These are phyloP conservation scores for Xestia xanthographa DNA, from an alignment of 2,888 invertebrate species.

Conservation along the genomic window DNA sequence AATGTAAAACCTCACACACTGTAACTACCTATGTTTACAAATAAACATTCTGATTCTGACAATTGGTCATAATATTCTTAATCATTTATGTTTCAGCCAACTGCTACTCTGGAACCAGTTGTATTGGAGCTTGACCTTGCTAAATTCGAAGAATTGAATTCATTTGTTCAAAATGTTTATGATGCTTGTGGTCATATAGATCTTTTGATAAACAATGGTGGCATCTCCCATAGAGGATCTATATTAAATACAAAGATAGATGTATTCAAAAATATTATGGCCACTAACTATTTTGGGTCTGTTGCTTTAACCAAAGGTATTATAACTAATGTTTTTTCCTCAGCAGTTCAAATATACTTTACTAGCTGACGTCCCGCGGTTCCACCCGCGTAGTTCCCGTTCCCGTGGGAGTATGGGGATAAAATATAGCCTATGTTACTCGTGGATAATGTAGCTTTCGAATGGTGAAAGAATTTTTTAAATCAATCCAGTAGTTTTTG, in stretches of 20 bases:
- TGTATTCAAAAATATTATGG: constrained; percentile 97
- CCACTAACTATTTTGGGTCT: constrained; percentile 98
- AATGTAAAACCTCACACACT: too few species aligned
- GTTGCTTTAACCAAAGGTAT: constrained; percentile 97
- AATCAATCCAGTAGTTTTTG: too few species aligned
- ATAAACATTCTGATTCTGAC: too few species aligned
- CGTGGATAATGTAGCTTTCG: too few species aligned
- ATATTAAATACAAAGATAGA: constrained; percentile 94
- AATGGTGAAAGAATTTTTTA: too few species aligned
- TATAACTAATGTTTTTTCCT: background rate
- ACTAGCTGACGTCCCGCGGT: too few species aligned
- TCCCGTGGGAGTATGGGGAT: too few species aligned
- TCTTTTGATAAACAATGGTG: constrained; percentile 98
- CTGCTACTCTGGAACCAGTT: constrained; percentile 93
- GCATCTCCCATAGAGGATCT: constrained; percentile 95
- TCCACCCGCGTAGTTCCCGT: too few species aligned
- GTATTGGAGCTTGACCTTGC: constrained; percentile 94
- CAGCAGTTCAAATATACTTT: background rate
- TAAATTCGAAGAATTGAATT: constrained; percentile 92
- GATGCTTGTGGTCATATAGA: constrained; percentile 94
- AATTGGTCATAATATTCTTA: background rate
- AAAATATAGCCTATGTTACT: too few species aligned
- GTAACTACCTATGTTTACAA: too few species aligned
- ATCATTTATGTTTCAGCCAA: constrained; percentile 79
- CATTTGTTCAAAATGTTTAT: constrained; percentile 92